Conservation (phyloP, 1,140 invertebrate genomes). For the Centruroides sculpturatus region DNA sequence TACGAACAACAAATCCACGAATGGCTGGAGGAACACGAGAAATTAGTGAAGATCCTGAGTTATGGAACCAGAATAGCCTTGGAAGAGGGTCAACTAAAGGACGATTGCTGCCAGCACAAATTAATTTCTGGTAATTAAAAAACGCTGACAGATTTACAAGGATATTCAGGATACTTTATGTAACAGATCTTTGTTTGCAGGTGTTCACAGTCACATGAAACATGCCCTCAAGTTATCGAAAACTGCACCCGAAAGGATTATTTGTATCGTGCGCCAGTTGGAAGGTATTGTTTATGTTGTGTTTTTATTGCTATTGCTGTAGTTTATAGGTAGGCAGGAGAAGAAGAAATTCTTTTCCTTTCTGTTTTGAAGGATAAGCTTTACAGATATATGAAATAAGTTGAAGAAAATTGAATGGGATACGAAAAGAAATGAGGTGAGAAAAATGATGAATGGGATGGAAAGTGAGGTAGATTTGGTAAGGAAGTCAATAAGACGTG, state of each 20-base stretch:
- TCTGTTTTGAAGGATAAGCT: too few relatives aligned
- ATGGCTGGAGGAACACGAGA: constrained; percentile 15
- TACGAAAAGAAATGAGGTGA: too few relatives aligned
- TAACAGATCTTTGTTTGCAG: constrained; percentile 2
- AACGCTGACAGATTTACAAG: too few relatives aligned
- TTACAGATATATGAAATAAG: too few relatives aligned
- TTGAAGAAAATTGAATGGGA: too few relatives aligned
- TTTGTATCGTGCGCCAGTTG: constrained; percentile 14
- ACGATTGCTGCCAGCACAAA: constrained; percentile 4
- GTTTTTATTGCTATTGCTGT: too few relatives aligned
- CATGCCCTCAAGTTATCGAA: constrained; percentile 17
- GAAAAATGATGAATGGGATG: too few relatives aligned
- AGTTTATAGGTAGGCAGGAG: too few relatives aligned
- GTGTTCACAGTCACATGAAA: constrained; percentile 18
- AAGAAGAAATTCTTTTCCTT: too few relatives aligned
- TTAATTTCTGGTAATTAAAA: constrained; percentile 8
- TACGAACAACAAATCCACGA: background rate
- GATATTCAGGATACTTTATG: too few relatives aligned
- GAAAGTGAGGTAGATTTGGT: too few relatives aligned
- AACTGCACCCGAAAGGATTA: constrained; percentile 3
- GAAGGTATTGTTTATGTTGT: constrained; percentile 8
- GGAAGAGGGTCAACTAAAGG: constrained; percentile 12
- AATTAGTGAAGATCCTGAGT: constrained; percentile 16
- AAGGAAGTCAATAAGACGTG: too few relatives aligned
- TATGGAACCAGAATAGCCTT: constrained; percentile 16